These are phyloP conservation scores for Thryonomys swinderianus DNA, from an alignment of 2,113 vertebrate genomes.

Conservation along the genomic window DNA sequence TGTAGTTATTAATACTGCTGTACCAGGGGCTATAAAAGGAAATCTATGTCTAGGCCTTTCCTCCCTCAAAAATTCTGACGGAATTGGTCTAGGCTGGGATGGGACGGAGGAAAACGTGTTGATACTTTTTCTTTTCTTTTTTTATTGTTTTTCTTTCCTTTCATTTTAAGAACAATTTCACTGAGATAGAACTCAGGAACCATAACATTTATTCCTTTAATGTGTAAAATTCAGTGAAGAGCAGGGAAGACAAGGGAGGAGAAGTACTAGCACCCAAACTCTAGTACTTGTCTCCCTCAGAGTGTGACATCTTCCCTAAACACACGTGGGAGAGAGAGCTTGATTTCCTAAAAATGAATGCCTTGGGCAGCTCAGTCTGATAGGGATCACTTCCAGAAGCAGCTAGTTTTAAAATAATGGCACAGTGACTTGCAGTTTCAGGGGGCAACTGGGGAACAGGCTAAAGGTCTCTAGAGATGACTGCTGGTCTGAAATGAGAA, in stretches of 20 bases:
- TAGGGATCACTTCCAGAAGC: neutral
- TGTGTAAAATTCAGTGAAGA: neutral
- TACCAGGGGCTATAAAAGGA: slow-evolving; percentile 26
- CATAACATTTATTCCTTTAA: neutral
- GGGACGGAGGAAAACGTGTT: neutral
- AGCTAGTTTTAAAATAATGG: neutral
- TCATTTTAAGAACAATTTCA: neutral
- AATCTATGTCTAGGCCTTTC: neutral
- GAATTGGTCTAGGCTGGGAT: neutral
- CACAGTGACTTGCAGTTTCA: neutral
- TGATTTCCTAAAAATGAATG: neutral
- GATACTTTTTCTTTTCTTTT: neutral
- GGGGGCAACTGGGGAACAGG: neutral
- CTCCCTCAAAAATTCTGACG: slow-evolving; percentile 34
- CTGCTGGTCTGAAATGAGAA: neutral
- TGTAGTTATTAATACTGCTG: neutral
- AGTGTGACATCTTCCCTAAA: neutral
- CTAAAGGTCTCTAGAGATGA: neutral
- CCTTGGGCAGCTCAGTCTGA: neutral
- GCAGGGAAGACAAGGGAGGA: neutral
- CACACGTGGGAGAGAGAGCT: neutral
- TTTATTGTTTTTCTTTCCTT: neutral
- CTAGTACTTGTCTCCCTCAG: neutral
- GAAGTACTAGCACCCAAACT: neutral
- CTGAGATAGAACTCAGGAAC: neutral